Percentiles rank a stretch among this genome's conserved stretches.
These are phyloP conservation scores for cattle (Bos taurus) DNA, from an alignment of 2,113 vertebrate genomes.

Conservation along the genomic window DNA sequence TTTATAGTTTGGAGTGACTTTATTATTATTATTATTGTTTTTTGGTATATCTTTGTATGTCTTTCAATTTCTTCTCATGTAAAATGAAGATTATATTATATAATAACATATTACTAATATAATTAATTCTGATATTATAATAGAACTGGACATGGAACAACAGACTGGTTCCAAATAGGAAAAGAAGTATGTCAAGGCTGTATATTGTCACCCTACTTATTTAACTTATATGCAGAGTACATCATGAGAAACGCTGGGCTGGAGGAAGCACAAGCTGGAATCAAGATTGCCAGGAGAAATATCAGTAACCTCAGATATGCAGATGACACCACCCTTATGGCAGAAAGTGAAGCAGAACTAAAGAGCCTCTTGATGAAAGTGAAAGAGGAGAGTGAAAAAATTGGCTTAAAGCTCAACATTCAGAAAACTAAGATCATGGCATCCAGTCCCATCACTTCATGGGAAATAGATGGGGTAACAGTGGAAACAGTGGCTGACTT, in stretches of 20 bases:
- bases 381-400: not conserved
- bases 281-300: not conserved
- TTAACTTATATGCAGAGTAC: not conserved
- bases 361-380: not conserved
- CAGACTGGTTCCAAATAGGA: not conserved
- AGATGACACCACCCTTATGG: not conserved
- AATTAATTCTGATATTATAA: constrained; percentile 27
- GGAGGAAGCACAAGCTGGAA: not conserved
- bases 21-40: not conserved
- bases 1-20: not conserved
- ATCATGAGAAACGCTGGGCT: not conserved
- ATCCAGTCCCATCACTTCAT: not conserved
- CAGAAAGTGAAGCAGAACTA: not conserved
- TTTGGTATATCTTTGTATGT: not conserved
- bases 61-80: constrained; percentile 21
- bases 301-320: not conserved
- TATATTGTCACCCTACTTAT: not conserved
- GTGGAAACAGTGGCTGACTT: not conserved
- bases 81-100: not conserved
- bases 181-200: not conserved
- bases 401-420: not conserved
- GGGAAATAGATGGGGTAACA: not conserved
- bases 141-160: not conserved
- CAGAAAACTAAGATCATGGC: not conserved
- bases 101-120: not conserved